Percentiles rank a stretch among this genome's conserved stretches.
These are phyloP conservation scores for Notothenia rossii DNA, from an alignment of 2,113 vertebrate genomes.

Conservation along the genomic window DNA sequence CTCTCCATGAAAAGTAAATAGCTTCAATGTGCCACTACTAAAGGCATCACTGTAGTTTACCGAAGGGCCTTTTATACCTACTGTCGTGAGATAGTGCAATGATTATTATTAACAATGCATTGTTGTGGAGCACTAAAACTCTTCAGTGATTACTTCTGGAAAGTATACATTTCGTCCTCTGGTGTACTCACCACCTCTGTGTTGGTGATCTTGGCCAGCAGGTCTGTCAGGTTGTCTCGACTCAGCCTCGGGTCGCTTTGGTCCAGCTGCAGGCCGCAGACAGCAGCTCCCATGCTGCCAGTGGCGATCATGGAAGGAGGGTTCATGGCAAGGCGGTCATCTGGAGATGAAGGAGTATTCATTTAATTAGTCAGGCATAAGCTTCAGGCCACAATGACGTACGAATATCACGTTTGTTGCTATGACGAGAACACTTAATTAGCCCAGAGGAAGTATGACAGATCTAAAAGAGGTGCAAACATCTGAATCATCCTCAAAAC, in stretches of 20 bases:
- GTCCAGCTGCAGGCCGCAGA: conserved; percentile 93
- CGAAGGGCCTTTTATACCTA: conserved; percentile 52
- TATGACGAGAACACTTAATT: conserved; percentile 22
- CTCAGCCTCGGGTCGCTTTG: conserved; percentile 85
- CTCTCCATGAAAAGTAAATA: conserved; percentile 77
- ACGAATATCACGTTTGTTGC: conserved; percentile 28
- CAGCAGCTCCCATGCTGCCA: conserved; percentile 94
- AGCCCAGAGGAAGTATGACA: conserved; percentile 37
- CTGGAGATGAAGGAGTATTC: conserved; percentile 74
- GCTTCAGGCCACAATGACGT: conserved; percentile 14
- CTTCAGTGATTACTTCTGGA: conserved; percentile 20
- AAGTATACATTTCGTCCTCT: not conserved
- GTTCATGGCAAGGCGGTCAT: conserved; percentile 96
- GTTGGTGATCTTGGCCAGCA: conserved; percentile 96
- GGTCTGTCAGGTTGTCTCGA: conserved; percentile 89
- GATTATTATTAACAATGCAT: conserved; percentile 42
- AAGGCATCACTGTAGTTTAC: conserved; percentile 70
- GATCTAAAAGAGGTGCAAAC: conserved; percentile 40
- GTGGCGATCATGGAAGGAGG: conserved; percentile 97
- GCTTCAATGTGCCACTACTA: conserved; percentile 76
- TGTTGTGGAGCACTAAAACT: conserved; percentile 28
- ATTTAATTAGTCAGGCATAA: conserved; percentile 35
- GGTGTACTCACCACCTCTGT: conserved; percentile 93
- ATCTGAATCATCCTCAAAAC: conserved; percentile 30
- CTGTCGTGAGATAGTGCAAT: conserved; percentile 58